Percentiles rank a stretch among this genome's conserved stretches.
These are phyloP conservation scores for Haliclona indistincta DNA, from an alignment of 37 sponge, comb jelly and placozoan species.

Conservation along the genomic window DNA sequence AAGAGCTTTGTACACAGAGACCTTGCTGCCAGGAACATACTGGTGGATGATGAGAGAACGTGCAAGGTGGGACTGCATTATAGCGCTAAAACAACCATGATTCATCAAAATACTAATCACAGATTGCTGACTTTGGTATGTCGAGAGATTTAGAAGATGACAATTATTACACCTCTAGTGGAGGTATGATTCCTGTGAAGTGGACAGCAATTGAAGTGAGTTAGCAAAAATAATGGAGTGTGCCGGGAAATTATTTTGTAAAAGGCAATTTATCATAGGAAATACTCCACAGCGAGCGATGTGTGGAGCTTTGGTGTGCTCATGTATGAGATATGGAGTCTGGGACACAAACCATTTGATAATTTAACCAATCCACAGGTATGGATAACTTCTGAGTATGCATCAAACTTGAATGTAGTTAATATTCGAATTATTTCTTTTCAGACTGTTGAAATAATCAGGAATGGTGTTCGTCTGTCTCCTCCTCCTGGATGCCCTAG, in stretches of 20 bases:
- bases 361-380: constrained; percentile 5
- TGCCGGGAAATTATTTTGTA: too few relatives aligned
- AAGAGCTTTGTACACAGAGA: constrained; percentile 73
- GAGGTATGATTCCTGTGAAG: constrained; percentile 53
- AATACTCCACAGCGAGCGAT: constrained; percentile 31
- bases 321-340: constrained; percentile 52
- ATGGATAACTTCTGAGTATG: too few relatives aligned
- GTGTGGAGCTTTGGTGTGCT: constrained; percentile 50
- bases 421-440: background rate
- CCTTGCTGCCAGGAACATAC: constrained; percentile 79
- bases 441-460: constrained; percentile 2
- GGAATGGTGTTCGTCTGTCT: constrained; percentile 14
- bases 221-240: too few relatives aligned
- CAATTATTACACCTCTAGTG: constrained; percentile 46
- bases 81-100: background rate
- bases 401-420: background rate
- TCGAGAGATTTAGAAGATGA: constrained; percentile 52
- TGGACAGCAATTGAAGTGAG: constrained; percentile 55
- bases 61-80: constrained; percentile 48
- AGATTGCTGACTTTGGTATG: constrained; percentile 72
- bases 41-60: constrained; percentile 39
- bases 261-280: constrained; percentile 33
- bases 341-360: constrained; percentile 42
- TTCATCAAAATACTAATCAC: too few relatives aligned
- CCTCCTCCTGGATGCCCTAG: constrained; percentile 37